phyloP scores from a whole-genome alignment of 2,888 invertebrate genomes.

The Diabrotica balteata region DNA sequence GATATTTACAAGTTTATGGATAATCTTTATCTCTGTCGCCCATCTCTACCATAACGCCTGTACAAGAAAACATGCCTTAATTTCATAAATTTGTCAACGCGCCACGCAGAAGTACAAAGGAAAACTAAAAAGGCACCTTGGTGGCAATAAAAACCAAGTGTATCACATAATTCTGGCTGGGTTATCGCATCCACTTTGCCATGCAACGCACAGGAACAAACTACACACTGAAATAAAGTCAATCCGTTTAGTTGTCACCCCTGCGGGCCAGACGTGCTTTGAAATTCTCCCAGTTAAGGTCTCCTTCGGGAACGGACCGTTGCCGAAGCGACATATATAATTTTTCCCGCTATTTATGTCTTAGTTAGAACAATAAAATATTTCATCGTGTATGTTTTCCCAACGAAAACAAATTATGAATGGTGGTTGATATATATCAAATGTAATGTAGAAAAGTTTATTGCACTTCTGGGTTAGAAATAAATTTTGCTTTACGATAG shows the following conservation, averaged over 20 bases:
- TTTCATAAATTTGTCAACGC: conserved; percentile 23
- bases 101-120: not conserved
- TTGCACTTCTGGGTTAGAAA: too few relatives aligned
- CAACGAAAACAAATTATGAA: not conserved
- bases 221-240: conserved; percentile 47
- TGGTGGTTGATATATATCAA: too few relatives aligned
- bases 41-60: not conserved
- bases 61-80: conserved; percentile 5
- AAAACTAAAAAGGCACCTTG: conserved; percentile 22
- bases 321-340: conserved; percentile 23
- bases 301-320: conserved; percentile 35
- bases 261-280: conserved; percentile 45
- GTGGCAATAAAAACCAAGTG: conserved; percentile 32
- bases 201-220: conserved; percentile 31
- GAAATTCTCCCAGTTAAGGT: conserved; percentile 43
- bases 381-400: conserved; percentile 10
- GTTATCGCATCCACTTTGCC: conserved; percentile 23
- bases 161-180: conserved; percentile 36
- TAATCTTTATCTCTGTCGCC: too few relatives aligned
- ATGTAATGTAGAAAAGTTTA: too few relatives aligned
- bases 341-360: conserved; percentile 22
- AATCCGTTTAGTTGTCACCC: conserved; percentile 53
- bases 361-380: conserved; percentile 22
- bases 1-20: too few relatives aligned
- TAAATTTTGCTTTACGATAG: too few relatives aligned